These are phyloP conservation scores for Coelopa pilipes DNA, from an alignment of 2,888 invertebrate species.

Conservation along the genomic window DNA sequence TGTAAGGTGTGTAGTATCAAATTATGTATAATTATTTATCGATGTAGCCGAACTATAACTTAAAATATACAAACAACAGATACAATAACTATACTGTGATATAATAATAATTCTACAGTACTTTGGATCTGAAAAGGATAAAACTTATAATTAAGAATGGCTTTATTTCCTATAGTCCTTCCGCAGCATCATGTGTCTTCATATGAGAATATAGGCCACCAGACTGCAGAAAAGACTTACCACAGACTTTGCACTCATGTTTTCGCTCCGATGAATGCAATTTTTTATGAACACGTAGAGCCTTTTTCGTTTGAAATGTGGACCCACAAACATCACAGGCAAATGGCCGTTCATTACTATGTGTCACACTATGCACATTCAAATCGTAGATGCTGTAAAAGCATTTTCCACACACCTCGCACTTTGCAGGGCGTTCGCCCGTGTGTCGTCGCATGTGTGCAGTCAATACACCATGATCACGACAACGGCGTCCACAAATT, in stretches of 20 bases:
- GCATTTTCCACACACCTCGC: constrained; percentile 57
- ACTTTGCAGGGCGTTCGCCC: constrained; percentile 59
- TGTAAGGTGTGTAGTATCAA: too few relatives aligned
- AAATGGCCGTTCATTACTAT: constrained; percentile 58
- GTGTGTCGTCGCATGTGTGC: constrained; percentile 61
- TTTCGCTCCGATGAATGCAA: constrained; percentile 59
- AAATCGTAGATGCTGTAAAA: constrained; percentile 61
- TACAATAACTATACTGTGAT: too few relatives aligned
- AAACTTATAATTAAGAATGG: too few relatives aligned
- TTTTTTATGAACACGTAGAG: constrained; percentile 60
- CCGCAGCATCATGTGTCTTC: constrained; percentile 53
- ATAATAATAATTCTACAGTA: too few relatives aligned
- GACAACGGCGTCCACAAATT: constrained; percentile 57
- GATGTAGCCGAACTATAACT: neutral
- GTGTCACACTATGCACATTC: constrained; percentile 62
- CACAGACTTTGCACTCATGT: constrained; percentile 59
- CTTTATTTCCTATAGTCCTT: neutral
- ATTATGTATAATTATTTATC: neutral
- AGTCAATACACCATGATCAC: constrained; percentile 59
- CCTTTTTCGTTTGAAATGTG: constrained; percentile 63
- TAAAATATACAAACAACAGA: too few relatives aligned
- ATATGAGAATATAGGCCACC: constrained; percentile 62
- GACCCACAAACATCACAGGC: constrained; percentile 53
- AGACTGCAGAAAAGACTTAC: constrained; percentile 60
- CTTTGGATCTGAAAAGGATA: too few relatives aligned